Evolutionary conservation across 2,888 invertebrate genomes (phyloP), one percentile per base, ranked within the genome.

Genomic region (Lasioglossum vierecki): DNA sequence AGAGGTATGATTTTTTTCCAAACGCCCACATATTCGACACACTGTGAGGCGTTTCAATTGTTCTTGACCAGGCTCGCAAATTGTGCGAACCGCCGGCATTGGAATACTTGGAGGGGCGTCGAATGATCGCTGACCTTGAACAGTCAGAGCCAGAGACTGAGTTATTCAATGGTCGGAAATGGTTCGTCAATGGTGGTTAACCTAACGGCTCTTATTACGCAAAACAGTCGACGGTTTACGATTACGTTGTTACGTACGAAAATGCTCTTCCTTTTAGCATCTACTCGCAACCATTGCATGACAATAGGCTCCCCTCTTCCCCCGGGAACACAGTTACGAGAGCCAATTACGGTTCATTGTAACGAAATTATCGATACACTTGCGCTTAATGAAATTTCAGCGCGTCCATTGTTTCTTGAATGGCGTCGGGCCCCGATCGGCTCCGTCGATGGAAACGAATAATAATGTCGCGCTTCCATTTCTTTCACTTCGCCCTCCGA

Each of bases 121-220:
- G 35, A 75, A 73, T 77, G 73, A 82, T 30, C 60, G 57, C 72
- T n/a, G 86, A 82, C 88, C 88, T 88, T 88, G 88, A 44, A 63
- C 63, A 68, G 66, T 60, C 71, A 70, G 39, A 70, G 75, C 35
- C 68, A 75, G 80, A 82, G 80, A 77, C 76, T 75, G 79, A 85
- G 84, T 80, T 86, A 85, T 89, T 84, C 80, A 89, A 84, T 88
- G 85, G 85, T 92, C 91, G 92, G 92, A 92, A 92, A 92, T 91
- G 84, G 85, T 87, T 91, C 89, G 90, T 92, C 88, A 89, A 88
- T 89, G 88, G 80, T 30, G 85, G 85, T 88, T 82, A 81, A 76
- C 76, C 74, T 85, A 87, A 88, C 89, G 90, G 89, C 79, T 90
- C 86, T 88, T 77, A 85, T 90, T 92, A 91, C 91, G 90, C 88